A percentile compares a stretch with the other conserved stretches of the same genome.
phyloP scores from a whole-genome alignment of 2,113 vertebrate species.

The Colossoma macropomum region DNA sequence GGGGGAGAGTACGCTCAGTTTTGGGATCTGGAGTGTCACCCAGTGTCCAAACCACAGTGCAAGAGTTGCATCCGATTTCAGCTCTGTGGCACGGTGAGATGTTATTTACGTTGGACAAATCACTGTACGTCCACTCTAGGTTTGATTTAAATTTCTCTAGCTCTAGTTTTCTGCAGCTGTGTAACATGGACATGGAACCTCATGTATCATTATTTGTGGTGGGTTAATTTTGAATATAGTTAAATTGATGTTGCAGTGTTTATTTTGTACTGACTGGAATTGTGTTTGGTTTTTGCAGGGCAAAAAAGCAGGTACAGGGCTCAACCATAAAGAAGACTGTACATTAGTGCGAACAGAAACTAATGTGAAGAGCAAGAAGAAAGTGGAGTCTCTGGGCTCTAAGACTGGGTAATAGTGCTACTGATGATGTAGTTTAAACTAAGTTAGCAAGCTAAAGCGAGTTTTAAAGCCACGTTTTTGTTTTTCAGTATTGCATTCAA shows the following conservation, averaged over 20 bases:
- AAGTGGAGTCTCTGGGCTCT: conserved; percentile 53
- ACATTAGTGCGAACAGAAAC: conserved; percentile 74
- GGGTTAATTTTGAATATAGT: too few relatives aligned
- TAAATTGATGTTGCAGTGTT: background rate
- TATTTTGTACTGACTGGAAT: background rate
- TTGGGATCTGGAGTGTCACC: conserved; percentile 92
- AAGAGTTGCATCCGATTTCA: conserved; percentile 87
- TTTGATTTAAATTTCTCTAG: too few relatives aligned
- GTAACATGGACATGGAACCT: too few relatives aligned
- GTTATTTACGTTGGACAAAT: too few relatives aligned
- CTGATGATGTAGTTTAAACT: too few relatives aligned
- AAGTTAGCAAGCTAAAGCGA: too few relatives aligned
- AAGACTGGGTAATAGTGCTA: conserved; percentile 65
- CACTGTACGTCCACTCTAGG: too few relatives aligned
- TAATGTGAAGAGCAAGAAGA: conserved; percentile 69
- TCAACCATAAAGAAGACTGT: conserved; percentile 62
- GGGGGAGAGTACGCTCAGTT: conserved; percentile 91
- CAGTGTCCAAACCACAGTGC: conserved; percentile 81
- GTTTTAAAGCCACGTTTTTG: too few relatives aligned
- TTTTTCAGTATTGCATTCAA: background rate
- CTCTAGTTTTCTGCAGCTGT: too few relatives aligned
- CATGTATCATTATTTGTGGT: too few relatives aligned
- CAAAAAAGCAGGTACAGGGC: conserved; percentile 57
- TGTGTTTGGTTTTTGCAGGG: conserved; percentile 67
- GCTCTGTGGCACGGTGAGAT: conserved; percentile 87